Percentiles rank a stretch among this genome's conserved stretches.
phyloP scores from a whole-genome alignment of 2,888 invertebrate genomes.

The Endotricha flammealis region DNA sequence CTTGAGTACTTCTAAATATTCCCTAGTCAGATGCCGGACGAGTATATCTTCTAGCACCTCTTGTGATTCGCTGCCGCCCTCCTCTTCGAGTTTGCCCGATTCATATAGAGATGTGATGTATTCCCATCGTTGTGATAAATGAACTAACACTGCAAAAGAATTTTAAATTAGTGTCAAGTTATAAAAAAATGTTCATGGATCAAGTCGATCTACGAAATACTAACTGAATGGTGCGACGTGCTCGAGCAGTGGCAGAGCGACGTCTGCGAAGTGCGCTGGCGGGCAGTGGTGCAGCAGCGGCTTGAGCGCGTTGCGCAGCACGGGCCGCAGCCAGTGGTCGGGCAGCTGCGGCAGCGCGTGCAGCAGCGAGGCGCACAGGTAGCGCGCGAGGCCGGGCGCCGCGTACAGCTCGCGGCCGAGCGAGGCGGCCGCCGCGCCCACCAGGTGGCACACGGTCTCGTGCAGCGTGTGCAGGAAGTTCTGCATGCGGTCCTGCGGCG shows the following conservation, averaged over 20 bases:
- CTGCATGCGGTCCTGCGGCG: constrained; percentile 90
- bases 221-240: constrained; percentile 88
- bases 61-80: constrained; percentile 85
- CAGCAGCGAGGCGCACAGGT: constrained; percentile 85
- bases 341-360: constrained; percentile 85
- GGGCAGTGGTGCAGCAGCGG: constrained; percentile 93
- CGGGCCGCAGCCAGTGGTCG: constrained; percentile 89
- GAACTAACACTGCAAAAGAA: constrained; percentile 77
- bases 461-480: constrained; percentile 87
- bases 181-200: too few species aligned
- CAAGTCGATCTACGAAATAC: too few species aligned
- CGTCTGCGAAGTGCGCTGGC: constrained; percentile 85
- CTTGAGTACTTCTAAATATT: constrained; percentile 91
- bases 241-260: constrained; percentile 87
- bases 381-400: constrained; percentile 85
- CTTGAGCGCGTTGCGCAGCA: constrained; percentile 90
- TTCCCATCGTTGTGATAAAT: constrained; percentile 87
- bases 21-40: constrained; percentile 90
- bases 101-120: constrained; percentile 87
- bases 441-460: constrained; percentile 81
- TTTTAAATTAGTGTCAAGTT: too few species aligned
- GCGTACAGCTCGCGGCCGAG: constrained; percentile 93
- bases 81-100: constrained; percentile 86
- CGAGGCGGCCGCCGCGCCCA: constrained; percentile 83
- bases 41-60: constrained; percentile 92